phyloP scores from a whole-genome alignment of 2,888 invertebrate genomes.

The Seladonia tumulorum region DNA sequence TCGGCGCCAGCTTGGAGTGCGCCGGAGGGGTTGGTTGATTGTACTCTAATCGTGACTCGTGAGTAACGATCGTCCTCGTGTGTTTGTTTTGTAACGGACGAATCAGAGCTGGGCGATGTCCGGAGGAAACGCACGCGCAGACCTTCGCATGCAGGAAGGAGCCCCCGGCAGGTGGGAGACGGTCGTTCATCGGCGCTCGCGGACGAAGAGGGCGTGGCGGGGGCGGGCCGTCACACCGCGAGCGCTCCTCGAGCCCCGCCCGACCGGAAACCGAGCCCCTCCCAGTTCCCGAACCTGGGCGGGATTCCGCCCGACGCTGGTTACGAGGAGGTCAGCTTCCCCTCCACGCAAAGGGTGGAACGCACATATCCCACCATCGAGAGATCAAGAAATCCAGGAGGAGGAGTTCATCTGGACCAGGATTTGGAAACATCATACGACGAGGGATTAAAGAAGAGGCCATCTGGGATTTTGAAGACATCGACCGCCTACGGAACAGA shows the following conservation, averaged over 20 bases:
- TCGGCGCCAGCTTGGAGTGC: conserved; percentile 51
- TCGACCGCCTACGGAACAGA: conserved; percentile 70
- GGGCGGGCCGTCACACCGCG: conserved; percentile 43
- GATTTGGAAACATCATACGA: conserved; percentile 41
- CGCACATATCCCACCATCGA: conserved; percentile 9
- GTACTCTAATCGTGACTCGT: conserved; percentile 45
- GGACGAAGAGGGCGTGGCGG: conserved; percentile 52
- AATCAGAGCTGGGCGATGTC: conserved; percentile 82
- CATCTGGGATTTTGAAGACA: conserved; percentile 78
- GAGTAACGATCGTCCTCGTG: conserved; percentile 68
- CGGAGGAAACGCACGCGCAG: conserved; percentile 83
- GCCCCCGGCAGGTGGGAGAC: conserved; percentile 76
- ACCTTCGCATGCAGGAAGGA: conserved; percentile 82
- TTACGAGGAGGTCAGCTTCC: conserved; percentile 77
- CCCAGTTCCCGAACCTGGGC: conserved; percentile 43
- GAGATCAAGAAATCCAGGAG: not conserved
- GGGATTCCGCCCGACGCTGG: conserved; percentile 80
- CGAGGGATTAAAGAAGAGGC: conserved; percentile 68
- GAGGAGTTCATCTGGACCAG: conserved; percentile 14
- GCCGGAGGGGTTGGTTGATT: conserved; percentile 38
- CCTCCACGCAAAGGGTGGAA: conserved; percentile 45
- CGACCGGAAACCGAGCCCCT: conserved; percentile 49
- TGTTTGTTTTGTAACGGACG: conserved; percentile 74
- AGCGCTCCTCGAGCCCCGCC: conserved; percentile 38
- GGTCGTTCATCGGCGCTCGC: conserved; percentile 57